Percentiles rank a stretch among this genome's conserved stretches.
phyloP scores from a whole-genome alignment of 1,140 invertebrate genomes.

The Drosophila carrolli region DNA sequence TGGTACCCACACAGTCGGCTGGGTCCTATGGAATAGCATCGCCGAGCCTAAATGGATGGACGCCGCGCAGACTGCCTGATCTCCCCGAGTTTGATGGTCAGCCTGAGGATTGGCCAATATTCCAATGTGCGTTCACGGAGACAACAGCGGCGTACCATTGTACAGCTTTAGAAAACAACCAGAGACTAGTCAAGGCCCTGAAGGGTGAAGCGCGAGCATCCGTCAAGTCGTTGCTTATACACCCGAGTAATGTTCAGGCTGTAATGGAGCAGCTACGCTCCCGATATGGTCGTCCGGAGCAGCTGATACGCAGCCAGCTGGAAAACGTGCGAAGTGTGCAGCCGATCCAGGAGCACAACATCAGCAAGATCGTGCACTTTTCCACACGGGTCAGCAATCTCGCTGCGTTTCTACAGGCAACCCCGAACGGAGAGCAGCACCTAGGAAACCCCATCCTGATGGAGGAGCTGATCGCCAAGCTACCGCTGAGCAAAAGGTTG shows the following conservation, averaged over 20 bases:
- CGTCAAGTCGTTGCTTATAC: slow-evolving; percentile 9
- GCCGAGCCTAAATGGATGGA: background rate
- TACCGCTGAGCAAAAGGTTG: too few species aligned
- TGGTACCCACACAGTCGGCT: background rate
- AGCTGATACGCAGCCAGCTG: background rate
- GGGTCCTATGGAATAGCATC: background rate
- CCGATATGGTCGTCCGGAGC: background rate
- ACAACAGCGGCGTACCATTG: background rate
- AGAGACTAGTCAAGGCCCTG: slow-evolving; percentile 6
- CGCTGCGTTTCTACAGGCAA: too few species aligned
- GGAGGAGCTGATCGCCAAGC: too few species aligned
- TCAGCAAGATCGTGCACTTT: too few species aligned
- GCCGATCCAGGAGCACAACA: background rate
- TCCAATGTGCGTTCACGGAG: background rate
- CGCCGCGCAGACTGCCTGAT: background rate
- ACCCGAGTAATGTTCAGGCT: background rate
- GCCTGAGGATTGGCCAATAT: slow-evolving; percentile 18
- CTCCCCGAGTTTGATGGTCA: slow-evolving; percentile 12
- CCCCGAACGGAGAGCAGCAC: too few species aligned
- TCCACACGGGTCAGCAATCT: too few species aligned
- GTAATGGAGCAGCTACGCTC: background rate
- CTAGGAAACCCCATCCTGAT: too few species aligned
- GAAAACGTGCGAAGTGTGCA: background rate
- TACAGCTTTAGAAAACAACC: slow-evolving; percentile 4
- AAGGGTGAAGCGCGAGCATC: slow-evolving; percentile 7